Evolutionary conservation across 2,113 vertebrate genomes (phyloP).

Genomic region (Tretioscincus oriximinensis): DNA sequence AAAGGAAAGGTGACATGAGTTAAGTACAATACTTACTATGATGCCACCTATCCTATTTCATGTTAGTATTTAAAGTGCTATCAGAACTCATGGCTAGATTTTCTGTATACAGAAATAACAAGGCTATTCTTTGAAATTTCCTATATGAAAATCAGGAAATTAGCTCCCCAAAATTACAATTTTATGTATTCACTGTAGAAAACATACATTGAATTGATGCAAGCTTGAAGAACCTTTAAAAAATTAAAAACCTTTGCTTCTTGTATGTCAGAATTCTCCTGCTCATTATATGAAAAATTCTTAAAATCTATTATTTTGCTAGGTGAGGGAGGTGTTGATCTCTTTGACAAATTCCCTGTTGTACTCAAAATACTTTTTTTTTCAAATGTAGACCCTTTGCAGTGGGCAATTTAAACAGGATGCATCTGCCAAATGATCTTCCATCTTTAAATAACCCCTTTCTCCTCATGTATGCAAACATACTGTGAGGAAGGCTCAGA

Average conservation of each 20-base stretch:
- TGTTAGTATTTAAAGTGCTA: too few species aligned
- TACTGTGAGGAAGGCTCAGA: neutral
- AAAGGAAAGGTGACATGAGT: too few species aligned
- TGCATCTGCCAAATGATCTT: neutral
- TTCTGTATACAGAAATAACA: too few species aligned
- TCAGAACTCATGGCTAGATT: too few species aligned
- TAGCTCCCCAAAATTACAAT: neutral
- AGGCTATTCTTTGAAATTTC: too few species aligned
- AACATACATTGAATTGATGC: slow-evolving; percentile 8
- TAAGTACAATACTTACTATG: too few species aligned
- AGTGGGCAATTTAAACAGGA: neutral
- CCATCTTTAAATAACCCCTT: neutral
- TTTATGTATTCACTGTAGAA: neutral
- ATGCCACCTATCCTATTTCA: too few species aligned
- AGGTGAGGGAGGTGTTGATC: neutral
- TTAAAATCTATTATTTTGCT: neutral
- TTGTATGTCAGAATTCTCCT: neutral
- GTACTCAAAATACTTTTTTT: too few species aligned
- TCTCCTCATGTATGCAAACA: neutral
- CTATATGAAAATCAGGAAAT: neutral
- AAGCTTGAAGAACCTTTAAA: neutral
- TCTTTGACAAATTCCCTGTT: neutral
- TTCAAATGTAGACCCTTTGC: too few species aligned
- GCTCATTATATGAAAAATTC: neutral
- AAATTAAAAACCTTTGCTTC: neutral